These are phyloP conservation scores for Bostrychus sinensis DNA, from an alignment of 2,113 vertebrate species.

Conservation along the genomic window DNA sequence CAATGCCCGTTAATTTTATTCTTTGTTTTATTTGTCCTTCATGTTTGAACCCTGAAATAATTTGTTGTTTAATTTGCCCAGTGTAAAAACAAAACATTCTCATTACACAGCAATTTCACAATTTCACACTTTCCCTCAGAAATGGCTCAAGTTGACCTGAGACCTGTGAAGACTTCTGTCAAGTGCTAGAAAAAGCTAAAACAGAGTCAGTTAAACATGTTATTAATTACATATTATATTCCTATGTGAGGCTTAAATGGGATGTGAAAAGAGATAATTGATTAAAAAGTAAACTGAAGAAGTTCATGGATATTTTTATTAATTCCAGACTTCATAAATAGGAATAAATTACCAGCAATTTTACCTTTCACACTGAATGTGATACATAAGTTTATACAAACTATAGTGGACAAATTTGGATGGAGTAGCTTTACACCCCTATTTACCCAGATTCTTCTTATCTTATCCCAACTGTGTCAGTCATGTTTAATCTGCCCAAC, in stretches of 20 bases:
- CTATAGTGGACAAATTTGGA: too few relatives aligned
- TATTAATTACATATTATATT: too few relatives aligned
- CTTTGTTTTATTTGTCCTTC: conserved; percentile 21
- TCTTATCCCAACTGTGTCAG: conserved; percentile 49
- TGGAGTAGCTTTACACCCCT: conserved; percentile 31
- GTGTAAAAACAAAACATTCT: not conserved
- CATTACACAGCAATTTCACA: conserved; percentile 3
- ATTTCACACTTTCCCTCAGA: not conserved
- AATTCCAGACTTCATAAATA: too few relatives aligned
- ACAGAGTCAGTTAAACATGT: not conserved
- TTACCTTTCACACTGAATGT: conserved; percentile 9
- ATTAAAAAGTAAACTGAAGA: too few relatives aligned
- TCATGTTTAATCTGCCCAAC: conserved; percentile 49
- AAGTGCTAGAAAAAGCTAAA: not conserved
- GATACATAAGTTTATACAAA: conserved; percentile 8
- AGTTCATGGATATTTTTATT: too few relatives aligned
- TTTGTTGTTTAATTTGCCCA: too few relatives aligned
- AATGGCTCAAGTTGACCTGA: not conserved
- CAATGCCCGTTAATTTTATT: conserved; percentile 19
- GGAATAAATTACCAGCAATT: conserved; percentile 23
- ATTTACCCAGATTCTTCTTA: conserved; percentile 29
- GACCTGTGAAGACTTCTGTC: not conserved
- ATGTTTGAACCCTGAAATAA: conserved; percentile 5
- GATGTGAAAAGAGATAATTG: too few relatives aligned
- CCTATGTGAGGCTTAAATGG: too few relatives aligned